Base-by-base conservation (phyloP, 2,888 invertebrate genomes). In the Phoronis australis region DNA sequence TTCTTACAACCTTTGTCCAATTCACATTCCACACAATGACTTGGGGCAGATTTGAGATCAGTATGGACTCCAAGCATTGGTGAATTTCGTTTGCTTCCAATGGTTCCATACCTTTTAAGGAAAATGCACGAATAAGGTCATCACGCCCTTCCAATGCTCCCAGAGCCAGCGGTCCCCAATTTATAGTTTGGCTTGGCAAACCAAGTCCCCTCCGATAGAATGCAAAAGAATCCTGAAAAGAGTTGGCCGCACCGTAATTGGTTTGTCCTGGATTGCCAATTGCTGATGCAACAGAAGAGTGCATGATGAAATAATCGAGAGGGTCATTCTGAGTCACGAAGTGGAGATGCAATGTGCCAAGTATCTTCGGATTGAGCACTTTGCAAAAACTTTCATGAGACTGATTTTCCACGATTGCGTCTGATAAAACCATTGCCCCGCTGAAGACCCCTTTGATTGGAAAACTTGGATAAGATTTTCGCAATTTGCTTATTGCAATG, bases 251-350 rank as follows among this genome's bases (percentile, higher is more conserved):
- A 3, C 64, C 65, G 49, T 68, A 65, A 47, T 59, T 64, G 6
- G 59, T 48, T 41, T 68, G 67, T 0, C 66, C 66, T 1, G 56
- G 55, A 38, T 60, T 61, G 5, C 67, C 68, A 22, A 66, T 47
- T 1, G 65, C 45, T 20, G 64, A 57, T 12, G 61, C 56, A 9
- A 67, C 57, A 1, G 67, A 67, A 4, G 68, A 68, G 23, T 64
- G 59, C 35, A 67, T 48, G 5, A 68, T 54, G 46, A 68, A 67
- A 37, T 54, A 64, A 49, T 68, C 66, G 18, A 67, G 52, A n/a
- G 37, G 27, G 5, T 50, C 24, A 15, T 53, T 18, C 39, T 45
- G 31, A 2, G 62, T 59, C 4, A 54, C 47, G n/a, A 50, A 22
- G 40, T 68, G 67, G 25, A 68, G 45, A 45, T 68, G 67, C 59